A percentile compares a stretch with the other conserved stretches of the same genome.
Evolutionary conservation across 2,888 invertebrate genomes (phyloP).

Genomic region (Chesias legatella): DNA sequence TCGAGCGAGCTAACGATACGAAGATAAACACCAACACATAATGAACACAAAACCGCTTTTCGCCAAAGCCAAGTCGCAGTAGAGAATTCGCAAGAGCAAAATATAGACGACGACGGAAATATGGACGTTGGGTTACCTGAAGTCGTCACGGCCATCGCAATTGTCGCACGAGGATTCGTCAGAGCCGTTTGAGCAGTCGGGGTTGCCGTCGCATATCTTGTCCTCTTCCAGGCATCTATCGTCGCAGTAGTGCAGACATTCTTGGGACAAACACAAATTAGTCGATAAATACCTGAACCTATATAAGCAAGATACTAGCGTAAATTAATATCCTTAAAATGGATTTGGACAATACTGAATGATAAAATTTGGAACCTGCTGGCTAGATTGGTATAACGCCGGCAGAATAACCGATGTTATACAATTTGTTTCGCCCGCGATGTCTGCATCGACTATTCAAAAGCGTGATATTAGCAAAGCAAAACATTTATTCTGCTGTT

Average conservation of each 20-base stretch:
- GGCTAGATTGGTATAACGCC: too few species aligned
- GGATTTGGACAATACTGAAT: too few species aligned
- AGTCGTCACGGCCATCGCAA: constrained; percentile 58
- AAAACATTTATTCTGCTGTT: too few species aligned
- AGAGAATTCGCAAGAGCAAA: constrained; percentile 23
- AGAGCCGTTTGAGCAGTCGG: constrained; percentile 81
- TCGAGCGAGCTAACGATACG: too few species aligned
- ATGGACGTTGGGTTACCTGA: constrained; percentile 53
- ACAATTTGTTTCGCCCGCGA: too few species aligned
- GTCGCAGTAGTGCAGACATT: constrained; percentile 64
- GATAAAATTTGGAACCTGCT: too few species aligned
- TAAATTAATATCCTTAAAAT: too few species aligned
- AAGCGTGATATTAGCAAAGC: too few species aligned
- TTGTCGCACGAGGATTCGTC: constrained; percentile 72
- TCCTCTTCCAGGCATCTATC: constrained; percentile 81
- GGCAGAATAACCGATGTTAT: too few species aligned
- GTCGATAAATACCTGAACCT: constrained; percentile 1
- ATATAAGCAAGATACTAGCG: background rate
- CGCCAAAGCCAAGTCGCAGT: constrained; percentile 5
- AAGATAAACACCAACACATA: too few species aligned
- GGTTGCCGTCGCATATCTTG: constrained; percentile 79
- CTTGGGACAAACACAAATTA: constrained; percentile 56
- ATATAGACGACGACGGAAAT: background rate
- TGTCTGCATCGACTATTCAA: too few species aligned
- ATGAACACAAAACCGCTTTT: too few species aligned